These are phyloP conservation scores for Podarcis siculus DNA, from an alignment of 2,797 vertebrate genomes.

Conservation along the genomic window DNA sequence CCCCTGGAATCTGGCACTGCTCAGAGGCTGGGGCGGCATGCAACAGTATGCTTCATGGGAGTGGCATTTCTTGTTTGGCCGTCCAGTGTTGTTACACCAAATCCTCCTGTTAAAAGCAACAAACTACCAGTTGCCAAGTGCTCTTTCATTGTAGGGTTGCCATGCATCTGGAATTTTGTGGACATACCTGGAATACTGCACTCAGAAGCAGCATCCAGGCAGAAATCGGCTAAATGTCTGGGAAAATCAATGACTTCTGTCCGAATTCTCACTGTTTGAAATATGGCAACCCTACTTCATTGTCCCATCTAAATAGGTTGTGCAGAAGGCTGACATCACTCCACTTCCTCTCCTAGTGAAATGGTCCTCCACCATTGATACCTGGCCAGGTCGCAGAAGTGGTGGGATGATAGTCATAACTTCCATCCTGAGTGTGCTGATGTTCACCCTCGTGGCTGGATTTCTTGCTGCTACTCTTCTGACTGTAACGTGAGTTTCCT, in stretches of 20 bases:
- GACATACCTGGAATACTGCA: too few relatives aligned
- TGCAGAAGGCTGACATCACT: too few relatives aligned
- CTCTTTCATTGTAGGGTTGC: too few relatives aligned
- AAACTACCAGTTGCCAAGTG: not conserved
- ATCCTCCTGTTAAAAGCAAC: not conserved
- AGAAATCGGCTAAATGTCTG: too few relatives aligned
- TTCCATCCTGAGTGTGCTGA: conserved; percentile 72
- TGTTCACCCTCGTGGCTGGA: conserved; percentile 70
- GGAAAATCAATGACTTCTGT: too few relatives aligned
- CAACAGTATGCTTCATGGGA: not conserved
- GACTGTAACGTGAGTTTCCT: conserved; percentile 67
- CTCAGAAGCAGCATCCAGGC: too few relatives aligned
- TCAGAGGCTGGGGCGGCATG: too few relatives aligned
- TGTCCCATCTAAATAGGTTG: not conserved
- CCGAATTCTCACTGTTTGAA: too few relatives aligned
- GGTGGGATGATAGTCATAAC: conserved; percentile 77
- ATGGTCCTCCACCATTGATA: conserved; percentile 56
- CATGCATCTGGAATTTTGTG: too few relatives aligned
- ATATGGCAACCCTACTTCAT: not conserved
- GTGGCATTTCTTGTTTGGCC: not conserved
- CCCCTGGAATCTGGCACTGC: too few relatives aligned
- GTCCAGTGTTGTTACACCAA: too few relatives aligned
- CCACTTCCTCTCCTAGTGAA: conserved; percentile 46
- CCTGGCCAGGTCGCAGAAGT: conserved; percentile 72
- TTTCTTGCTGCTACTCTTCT: conserved; percentile 52